Evolutionary conservation across 2,888 invertebrate genomes (phyloP), one percentile per base, ranked within the genome.

Genomic region (Argynnis bischoffii): DNA sequence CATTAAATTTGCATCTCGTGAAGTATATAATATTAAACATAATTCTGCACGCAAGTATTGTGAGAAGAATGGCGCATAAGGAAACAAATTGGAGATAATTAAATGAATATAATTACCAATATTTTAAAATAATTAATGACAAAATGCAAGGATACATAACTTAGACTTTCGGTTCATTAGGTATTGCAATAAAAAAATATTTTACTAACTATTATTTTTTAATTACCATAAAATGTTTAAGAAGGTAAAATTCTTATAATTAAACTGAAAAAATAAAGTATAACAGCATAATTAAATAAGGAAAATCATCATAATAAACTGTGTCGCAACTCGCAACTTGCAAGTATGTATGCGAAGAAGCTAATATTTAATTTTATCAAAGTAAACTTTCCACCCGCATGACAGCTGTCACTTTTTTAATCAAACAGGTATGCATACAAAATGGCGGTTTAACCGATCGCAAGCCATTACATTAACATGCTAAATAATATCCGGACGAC

Each of bases 361-460:
- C 11, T 16, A n/a, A 51, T 18, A 51, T 61, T 50, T 61, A 61
- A 61, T 50, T 51, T 51, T 61, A 51, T 51, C 61, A 61, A 61
- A 51, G 61, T 60, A 60, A 66, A 55, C 70, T 70, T 68, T 64
- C 63, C 65, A 68, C 82, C 84, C 86, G 81, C 83, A 79, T 82
- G 82, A 82, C 86, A 87, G 81, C 81, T 86, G 87, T 80, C 81
- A 80, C 76, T 73, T 74, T 61, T 73, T 75, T 77, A 75, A 67
- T 69, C 69, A 55, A 65, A 61, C 72, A 71, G 64, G 67, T 68
- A 70, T 56, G 63, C 61, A 67, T 57, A 66, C 73, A 70, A 67
- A 67, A 67, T 67, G 67, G 67, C 75, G 60, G 55, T 31, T 54
- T 31, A 35, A 54, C 53, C 46, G 59, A 56, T 55, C 56, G 51